A percentile compares a stretch with the other conserved stretches of the same genome.
Conservation (phyloP, 2,888 invertebrate genomes). For the Pandemis heparana region DNA sequence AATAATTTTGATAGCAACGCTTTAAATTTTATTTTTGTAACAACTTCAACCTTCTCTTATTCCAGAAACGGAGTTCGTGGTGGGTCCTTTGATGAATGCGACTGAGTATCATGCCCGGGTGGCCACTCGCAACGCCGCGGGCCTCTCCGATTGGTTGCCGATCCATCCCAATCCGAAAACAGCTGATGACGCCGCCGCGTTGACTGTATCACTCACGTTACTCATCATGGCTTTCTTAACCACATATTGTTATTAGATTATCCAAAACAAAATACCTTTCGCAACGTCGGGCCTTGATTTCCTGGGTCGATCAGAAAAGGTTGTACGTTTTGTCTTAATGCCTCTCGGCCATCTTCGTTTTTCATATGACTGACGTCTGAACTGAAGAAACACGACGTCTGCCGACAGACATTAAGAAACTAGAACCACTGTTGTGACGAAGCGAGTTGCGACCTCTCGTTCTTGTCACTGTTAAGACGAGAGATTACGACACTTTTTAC, state of each 20-base stretch:
- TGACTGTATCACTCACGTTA: constrained; percentile 50
- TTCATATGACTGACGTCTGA: too few relatives aligned
- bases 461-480: background rate
- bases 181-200: constrained; percentile 52
- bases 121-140: constrained; percentile 71
- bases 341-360: too few relatives aligned
- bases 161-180: constrained; percentile 54
- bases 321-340: too few relatives aligned
- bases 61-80: constrained; percentile 66
- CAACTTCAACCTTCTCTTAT: constrained; percentile 11
- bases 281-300: background rate
- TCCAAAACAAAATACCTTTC: background rate
- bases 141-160: constrained; percentile 72
- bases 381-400: too few relatives aligned
- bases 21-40: background rate
- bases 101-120: constrained; percentile 72
- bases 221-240: constrained; percentile 50
- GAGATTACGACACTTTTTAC: too few relatives aligned
- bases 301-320: too few relatives aligned
- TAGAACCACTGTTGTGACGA: too few relatives aligned
- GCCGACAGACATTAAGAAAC: too few relatives aligned
- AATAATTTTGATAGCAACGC: background rate
- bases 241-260: constrained; percentile 24
- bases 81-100: constrained; percentile 64
- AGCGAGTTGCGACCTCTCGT: background rate